Percentiles rank a stretch among this genome's conserved stretches.
phyloP scores from a whole-genome alignment of 2,113 vertebrate genomes.

The Apodemus speciosus region DNA sequence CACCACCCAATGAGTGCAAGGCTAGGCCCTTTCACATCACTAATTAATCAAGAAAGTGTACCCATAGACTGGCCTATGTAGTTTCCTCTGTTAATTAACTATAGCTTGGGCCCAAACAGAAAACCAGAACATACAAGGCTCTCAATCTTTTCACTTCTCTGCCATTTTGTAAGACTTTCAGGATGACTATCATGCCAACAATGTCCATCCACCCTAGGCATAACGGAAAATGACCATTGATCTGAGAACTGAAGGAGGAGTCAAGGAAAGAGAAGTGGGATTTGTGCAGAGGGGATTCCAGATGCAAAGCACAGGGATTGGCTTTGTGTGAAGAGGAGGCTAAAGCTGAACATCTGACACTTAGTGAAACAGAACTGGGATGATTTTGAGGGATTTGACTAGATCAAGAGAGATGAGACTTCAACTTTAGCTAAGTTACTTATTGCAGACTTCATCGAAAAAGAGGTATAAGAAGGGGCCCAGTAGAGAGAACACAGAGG shows the following conservation, averaged over 20 bases:
- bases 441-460: background rate
- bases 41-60: background rate
- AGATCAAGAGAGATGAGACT: background rate
- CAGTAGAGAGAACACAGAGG: background rate
- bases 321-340: no score
- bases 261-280: background rate
- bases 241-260: background rate
- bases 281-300: background rate
- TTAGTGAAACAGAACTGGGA: background rate
- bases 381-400: background rate
- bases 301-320: fast-evolving
- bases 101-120: background rate
- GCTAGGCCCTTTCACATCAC: background rate
- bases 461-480: no score
- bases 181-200: background rate
- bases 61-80: background rate
- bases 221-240: background rate
- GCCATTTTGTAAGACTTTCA: background rate
- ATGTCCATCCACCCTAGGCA: background rate
- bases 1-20: background rate
- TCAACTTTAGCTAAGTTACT: background rate
- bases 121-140: background rate
- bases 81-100: background rate
- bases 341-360: background rate
- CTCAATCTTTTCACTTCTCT: background rate